Percentiles rank a stretch among this genome's conserved stretches.
phyloP scores from a whole-genome alignment of 2,888 invertebrate species.

The Caenorhabditis sp. region DNA sequence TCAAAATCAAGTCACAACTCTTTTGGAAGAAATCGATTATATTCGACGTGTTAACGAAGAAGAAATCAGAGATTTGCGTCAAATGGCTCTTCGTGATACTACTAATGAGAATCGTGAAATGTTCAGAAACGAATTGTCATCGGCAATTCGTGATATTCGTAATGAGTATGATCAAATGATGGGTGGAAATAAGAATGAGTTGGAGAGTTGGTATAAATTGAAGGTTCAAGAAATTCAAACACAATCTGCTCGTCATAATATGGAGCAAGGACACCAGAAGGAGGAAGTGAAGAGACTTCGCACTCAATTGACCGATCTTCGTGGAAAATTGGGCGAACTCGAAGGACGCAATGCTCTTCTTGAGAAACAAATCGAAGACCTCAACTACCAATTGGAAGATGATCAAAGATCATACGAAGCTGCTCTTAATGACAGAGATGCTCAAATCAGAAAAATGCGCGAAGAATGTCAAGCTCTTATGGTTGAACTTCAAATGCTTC shows the following conservation, averaged over 20 bases:
- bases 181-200: slow-evolving; percentile 73
- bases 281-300: slow-evolving; percentile 72
- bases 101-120: slow-evolving; percentile 75
- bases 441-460: slow-evolving; percentile 71
- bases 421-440: slow-evolving; percentile 71
- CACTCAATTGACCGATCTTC: slow-evolving; percentile 72
- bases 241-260: slow-evolving; percentile 72
- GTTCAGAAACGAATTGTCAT: slow-evolving; percentile 75
- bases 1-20: slow-evolving; percentile 74
- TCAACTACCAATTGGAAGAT: slow-evolving; percentile 73
- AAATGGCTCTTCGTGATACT: slow-evolving; percentile 74
- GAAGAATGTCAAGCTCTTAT: slow-evolving; percentile 73
- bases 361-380: slow-evolving; percentile 73
- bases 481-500: slow-evolving; percentile 72
- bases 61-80: slow-evolving; percentile 74
- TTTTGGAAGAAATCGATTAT: slow-evolving; percentile 75
- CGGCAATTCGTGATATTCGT: slow-evolving; percentile 75
- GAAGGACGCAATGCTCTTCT: slow-evolving; percentile 73
- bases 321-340: slow-evolving; percentile 73
- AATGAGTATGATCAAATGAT: slow-evolving; percentile 73
- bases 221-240: slow-evolving; percentile 75
- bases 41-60: slow-evolving; percentile 73
- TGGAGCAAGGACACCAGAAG: slow-evolving; percentile 73
- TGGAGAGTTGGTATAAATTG: slow-evolving; percentile 74
- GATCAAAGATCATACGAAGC: slow-evolving; percentile 71